phyloP scores from a whole-genome alignment of 1,140 invertebrate genomes.

The Lasioglossum baleicum region DNA sequence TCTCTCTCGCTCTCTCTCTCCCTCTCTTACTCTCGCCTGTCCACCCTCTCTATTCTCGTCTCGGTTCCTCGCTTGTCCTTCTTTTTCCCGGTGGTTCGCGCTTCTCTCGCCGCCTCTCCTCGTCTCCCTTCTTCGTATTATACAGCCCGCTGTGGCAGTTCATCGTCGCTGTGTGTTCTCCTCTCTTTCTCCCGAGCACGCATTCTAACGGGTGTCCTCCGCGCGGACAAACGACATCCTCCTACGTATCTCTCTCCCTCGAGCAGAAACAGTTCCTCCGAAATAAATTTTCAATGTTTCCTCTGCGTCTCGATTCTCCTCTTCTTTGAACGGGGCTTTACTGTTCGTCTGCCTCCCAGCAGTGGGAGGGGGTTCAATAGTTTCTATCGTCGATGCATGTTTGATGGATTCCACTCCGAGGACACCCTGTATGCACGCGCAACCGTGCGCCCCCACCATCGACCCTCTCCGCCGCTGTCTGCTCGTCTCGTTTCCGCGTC shows the following conservation, averaged over 20 bases:
- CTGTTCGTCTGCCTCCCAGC: too few relatives aligned
- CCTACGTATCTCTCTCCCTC: not conserved
- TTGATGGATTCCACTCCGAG: not conserved
- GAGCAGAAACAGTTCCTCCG: not conserved
- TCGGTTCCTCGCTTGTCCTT: slow-evolving; percentile 26
- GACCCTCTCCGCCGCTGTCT: slow-evolving; percentile 52
- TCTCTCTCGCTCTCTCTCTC: slow-evolving; percentile 56
- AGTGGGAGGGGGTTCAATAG: too few relatives aligned
- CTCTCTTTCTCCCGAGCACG: slow-evolving; percentile 38
- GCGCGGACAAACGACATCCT: not conserved
- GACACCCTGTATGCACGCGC: slow-evolving; percentile 16
- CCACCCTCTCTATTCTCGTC: slow-evolving; percentile 50
- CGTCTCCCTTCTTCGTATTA: slow-evolving; percentile 23
- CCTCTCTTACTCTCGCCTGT: slow-evolving; percentile 46
- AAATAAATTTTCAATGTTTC: not conserved
- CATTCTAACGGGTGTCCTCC: not conserved
- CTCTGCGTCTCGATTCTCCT: too few relatives aligned
- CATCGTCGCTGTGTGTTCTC: slow-evolving; percentile 33
- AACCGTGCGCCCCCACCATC: slow-evolving; percentile 48
- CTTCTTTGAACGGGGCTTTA: too few relatives aligned
- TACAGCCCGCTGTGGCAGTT: slow-evolving; percentile 22
- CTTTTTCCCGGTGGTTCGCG: slow-evolving; percentile 16
- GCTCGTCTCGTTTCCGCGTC: slow-evolving; percentile 54
- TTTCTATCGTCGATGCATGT: not conserved
- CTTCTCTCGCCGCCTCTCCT: slow-evolving; percentile 3